These are phyloP conservation scores for Chaetodon auriga DNA, from an alignment of 2,113 vertebrate species.

Conservation along the genomic window DNA sequence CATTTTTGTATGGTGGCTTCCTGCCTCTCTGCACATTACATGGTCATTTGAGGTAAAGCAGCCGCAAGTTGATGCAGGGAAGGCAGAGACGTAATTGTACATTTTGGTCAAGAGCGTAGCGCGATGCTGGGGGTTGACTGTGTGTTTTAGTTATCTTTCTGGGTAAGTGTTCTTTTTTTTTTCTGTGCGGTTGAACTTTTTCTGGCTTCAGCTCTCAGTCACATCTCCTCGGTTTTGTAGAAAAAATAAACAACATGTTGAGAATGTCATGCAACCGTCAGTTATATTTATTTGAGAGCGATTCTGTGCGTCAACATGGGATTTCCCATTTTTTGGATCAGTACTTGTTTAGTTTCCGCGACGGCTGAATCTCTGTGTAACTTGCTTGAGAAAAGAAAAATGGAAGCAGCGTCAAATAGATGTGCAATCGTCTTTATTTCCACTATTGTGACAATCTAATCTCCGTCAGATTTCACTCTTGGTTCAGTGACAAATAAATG, in stretches of 20 bases:
- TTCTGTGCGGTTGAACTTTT: conserved; percentile 46
- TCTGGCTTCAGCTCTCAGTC: conserved; percentile 6
- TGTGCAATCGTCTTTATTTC: conserved; percentile 59
- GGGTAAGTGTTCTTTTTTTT: conserved; percentile 30
- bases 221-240: conserved; percentile 10
- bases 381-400: conserved; percentile 23
- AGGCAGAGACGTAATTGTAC: conserved; percentile 73
- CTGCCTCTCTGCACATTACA: conserved; percentile 62
- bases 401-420: conserved; percentile 7
- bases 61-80: conserved; percentile 56
- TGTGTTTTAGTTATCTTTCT: conserved; percentile 52
- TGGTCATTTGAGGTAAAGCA: conserved; percentile 78
- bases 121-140: conserved; percentile 48
- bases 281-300: conserved; percentile 12
- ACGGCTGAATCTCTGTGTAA: background rate
- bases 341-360: too few relatives aligned
- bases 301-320: background rate
- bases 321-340: background rate
- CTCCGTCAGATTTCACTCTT: background rate
- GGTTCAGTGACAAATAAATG: background rate
- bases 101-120: conserved; percentile 48
- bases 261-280: conserved; percentile 20
- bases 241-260: conserved; percentile 49
- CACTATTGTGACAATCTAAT: conserved; percentile 10
- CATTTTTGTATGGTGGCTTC: conserved; percentile 65